Evolutionary conservation across 2,113 vertebrate species (phyloP), one percentile per base, ranked within the genome.

Genomic region (Pygoscelis antarcticus): DNA sequence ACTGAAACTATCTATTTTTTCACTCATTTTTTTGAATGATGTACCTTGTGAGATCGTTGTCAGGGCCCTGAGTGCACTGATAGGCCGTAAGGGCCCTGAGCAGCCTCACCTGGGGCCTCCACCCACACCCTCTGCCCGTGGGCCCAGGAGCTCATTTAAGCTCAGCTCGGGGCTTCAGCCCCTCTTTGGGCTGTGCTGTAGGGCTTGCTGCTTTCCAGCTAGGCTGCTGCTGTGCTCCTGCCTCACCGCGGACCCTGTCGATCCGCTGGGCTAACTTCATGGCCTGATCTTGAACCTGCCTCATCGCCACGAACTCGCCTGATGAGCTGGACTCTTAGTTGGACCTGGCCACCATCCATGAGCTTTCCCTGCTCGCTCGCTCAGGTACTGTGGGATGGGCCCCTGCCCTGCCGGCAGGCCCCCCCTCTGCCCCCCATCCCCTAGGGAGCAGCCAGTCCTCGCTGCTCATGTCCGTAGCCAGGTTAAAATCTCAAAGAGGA

Each of bases 231-330:
- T 51, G 21, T 7, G 21, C 15, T 62, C 18, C 27, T 36, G 16
- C 36, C 47, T 34, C 9, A 1, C 26, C 1, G 1, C 0, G 4
- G 65, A 4, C 16, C 11, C 30, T 10, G 5, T 6, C 1, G 7
- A 58, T 15, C 30, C 34, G 5, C 12, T 0, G 17, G 19, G 14
- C 4, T 38, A 10, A 7, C 42, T 30, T 30, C 22, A 9, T 1
- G 3, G 25, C 58, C 36, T 44, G 10, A 15, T 3, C 58, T 32
- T 16, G 8, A 42, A 58, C 25, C 47, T 34, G 40, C 30, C 36
- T 42, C 42, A 3, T 36, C 11, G 3, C 55, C 30, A 14, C 0
- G 2, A 18, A 3, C 60, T 27, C 23, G 23, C 27, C 23, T 19
- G 16, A 27, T 5, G 47, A 81, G 3, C 36, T 38, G 42, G 32